Percentiles rank a stretch among this genome's conserved stretches.
Evolutionary conservation across 2,113 vertebrate species (phyloP).

Genomic region (Cololabis saira): DNA sequence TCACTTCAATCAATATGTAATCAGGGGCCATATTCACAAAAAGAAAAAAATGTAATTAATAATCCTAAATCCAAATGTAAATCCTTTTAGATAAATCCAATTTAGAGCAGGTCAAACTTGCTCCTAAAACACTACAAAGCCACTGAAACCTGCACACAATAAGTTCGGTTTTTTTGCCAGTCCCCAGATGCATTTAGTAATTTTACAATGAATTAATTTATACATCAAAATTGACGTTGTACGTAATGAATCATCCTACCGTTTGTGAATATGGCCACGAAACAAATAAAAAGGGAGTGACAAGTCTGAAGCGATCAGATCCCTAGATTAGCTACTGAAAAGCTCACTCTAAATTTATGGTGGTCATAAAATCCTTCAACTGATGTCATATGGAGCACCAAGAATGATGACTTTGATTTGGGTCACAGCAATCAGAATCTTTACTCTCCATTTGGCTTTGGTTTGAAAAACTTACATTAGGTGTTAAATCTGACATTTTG

Average conservation of each 20-base stretch:
- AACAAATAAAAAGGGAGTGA: conserved; percentile 1
- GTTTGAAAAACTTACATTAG: conserved; percentile 1
- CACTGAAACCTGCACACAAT: no score
- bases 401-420: neutral
- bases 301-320: conserved; percentile 3
- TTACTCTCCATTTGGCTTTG: neutral
- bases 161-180: no score
- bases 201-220: no score
- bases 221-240: neutral
- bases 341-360: neutral
- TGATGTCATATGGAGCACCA: neutral
- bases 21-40: conserved; percentile 22
- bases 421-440: conserved; percentile 4
- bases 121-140: no score
- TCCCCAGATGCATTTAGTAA: no score
- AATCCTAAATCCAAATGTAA: neutral
- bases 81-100: neutral
- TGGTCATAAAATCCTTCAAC: neutral
- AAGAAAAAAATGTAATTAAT: neutral
- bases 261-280: conserved; percentile 28
- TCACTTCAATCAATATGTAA: conserved; percentile 4
- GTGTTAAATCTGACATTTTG: neutral
- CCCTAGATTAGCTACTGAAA: conserved; percentile 9
- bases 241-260: no score
- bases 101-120: no score